Conservation (phyloP, 2,113 vertebrate species). For the Tyto alba region DNA sequence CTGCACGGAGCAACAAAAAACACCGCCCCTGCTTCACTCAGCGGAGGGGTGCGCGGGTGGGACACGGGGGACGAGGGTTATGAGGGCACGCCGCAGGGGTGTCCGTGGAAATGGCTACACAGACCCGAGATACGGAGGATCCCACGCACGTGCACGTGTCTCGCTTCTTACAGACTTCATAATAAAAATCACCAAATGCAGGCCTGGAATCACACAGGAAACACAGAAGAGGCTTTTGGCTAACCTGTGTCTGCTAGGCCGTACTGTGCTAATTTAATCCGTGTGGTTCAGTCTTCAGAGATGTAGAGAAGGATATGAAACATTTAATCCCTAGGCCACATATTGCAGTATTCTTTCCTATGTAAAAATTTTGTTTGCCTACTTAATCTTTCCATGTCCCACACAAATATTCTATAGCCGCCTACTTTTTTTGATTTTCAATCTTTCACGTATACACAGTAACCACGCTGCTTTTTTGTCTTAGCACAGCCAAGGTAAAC, state of each 20-base stretch:
- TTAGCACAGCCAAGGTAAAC: neutral
- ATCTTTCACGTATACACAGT: neutral
- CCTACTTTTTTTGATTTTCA: neutral
- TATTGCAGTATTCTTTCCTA: neutral
- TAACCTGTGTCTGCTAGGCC: neutral
- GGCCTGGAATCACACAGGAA: neutral
- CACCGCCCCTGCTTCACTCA: neutral
- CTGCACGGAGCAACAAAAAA: neutral
- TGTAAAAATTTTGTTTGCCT: neutral
- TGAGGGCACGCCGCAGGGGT: no score
- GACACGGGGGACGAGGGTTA: no score
- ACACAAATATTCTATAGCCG: neutral
- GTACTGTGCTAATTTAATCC: neutral
- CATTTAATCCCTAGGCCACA: neutral
- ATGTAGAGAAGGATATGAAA: neutral
- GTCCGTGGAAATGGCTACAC: neutral
- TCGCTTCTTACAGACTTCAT: neutral
- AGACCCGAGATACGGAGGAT: neutral
- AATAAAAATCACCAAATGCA: neutral
- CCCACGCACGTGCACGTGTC: neutral
- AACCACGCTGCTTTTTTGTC: neutral
- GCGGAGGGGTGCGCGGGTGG: fast-evolving
- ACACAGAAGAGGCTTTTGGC: neutral
- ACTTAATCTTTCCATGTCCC: neutral
- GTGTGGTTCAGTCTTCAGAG: neutral